Conservation (phyloP, 2,113 vertebrate species). For the Melospiza melodia region DNA sequence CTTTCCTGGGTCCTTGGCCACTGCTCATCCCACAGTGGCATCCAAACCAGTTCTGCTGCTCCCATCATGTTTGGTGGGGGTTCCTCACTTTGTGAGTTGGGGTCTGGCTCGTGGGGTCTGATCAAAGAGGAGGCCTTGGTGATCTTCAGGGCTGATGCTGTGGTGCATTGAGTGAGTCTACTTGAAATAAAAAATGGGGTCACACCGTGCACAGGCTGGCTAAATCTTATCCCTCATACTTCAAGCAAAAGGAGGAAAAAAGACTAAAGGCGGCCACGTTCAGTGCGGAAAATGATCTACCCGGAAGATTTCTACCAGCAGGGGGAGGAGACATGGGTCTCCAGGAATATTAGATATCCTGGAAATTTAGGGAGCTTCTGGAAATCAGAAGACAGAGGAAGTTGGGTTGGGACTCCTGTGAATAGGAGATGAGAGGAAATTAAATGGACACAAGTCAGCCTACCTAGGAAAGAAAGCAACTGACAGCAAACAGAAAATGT, state of each 20-base stretch:
- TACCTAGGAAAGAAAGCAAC: neutral
- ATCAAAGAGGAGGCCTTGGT: neutral
- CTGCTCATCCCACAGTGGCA: neutral
- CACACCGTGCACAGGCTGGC: fast-evolving
- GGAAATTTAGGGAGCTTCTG: neutral
- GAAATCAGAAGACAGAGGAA: neutral
- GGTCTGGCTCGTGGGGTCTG: neutral
- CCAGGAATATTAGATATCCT: neutral
- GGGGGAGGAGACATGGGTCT: neutral
- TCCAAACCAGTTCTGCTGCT: neutral
- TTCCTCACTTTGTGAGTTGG: neutral
- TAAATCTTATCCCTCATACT: neutral
- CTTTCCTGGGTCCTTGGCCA: neutral
- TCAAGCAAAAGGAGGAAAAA: neutral
- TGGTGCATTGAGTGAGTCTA: neutral
- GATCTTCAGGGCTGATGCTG: neutral
- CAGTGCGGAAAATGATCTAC: neutral
- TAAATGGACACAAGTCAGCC: neutral
- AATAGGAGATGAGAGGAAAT: neutral
- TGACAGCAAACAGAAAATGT: neutral
- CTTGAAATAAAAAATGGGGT: neutral
- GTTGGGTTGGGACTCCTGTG: neutral
- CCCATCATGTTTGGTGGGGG: neutral
- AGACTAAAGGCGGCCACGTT: neutral
- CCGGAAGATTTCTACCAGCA: neutral